A percentile compares a stretch with the other conserved stretches of the same genome.
Evolutionary conservation across 2,113 vertebrate genomes (phyloP).

Genomic region (Orycteropus afer): DNA sequence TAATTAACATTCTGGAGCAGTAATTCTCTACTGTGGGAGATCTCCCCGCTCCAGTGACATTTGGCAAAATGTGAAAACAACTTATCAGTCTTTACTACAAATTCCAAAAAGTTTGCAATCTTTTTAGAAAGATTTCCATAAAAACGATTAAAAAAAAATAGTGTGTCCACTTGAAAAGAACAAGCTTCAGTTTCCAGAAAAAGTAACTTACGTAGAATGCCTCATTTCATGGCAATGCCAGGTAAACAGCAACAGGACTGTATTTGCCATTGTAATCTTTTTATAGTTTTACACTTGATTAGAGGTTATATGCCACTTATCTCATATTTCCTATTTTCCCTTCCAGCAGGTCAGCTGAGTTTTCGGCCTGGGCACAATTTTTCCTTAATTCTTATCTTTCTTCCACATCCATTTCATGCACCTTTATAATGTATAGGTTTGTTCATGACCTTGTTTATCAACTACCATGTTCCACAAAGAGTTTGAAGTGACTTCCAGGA

Average conservation of each 20-base stretch:
- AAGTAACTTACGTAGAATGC: not conserved
- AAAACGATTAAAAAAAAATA: constrained; percentile 5
- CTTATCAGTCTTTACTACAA: not conserved
- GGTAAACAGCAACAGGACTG: not conserved
- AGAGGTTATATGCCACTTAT: not conserved
- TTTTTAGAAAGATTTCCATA: not conserved
- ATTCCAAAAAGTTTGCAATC: not conserved
- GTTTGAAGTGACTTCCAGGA: not conserved
- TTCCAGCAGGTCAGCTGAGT: not conserved
- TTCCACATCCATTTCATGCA: not conserved
- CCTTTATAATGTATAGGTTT: too few species aligned
- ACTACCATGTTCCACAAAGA: not conserved
- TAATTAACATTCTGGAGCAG: not conserved
- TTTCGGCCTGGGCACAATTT: not conserved
- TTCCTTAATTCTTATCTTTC: not conserved
- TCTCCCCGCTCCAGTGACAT: not conserved
- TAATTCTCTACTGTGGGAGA: not conserved
- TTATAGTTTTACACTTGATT: not conserved
- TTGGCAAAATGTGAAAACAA: not conserved
- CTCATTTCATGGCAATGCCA: not conserved
- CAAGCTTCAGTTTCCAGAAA: not conserved
- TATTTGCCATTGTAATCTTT: not conserved
- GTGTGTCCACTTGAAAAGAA: not conserved
- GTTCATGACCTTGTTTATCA: not conserved
- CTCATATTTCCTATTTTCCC: not conserved